phyloP scores from a whole-genome alignment of 2,888 invertebrate species.

The Drosophila colorata region DNA sequence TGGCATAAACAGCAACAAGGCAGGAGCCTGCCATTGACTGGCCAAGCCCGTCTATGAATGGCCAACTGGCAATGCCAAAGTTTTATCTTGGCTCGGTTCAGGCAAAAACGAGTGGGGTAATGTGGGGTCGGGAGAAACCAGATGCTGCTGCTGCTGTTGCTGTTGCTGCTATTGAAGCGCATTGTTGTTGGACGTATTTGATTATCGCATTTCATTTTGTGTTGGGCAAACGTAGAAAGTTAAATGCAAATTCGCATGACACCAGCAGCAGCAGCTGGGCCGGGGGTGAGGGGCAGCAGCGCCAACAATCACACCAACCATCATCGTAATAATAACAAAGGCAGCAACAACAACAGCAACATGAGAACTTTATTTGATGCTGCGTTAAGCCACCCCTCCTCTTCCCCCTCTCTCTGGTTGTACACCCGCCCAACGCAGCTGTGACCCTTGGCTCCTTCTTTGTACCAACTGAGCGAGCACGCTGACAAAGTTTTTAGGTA shows the following conservation, averaged over 20 bases:
- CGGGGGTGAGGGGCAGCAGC: conserved; percentile 20
- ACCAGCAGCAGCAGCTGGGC: conserved; percentile 53
- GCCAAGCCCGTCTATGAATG: conserved; percentile 22
- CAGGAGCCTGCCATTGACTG: conserved; percentile 22
- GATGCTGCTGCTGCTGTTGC: conserved; percentile 32
- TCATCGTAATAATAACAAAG: conserved; percentile 66
- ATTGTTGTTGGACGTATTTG: conserved; percentile 76
- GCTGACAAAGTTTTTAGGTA: conserved; percentile 80
- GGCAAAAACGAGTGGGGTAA: conserved; percentile 17
- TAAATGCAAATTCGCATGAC: conserved; percentile 79
- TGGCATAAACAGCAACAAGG: conserved; percentile 65
- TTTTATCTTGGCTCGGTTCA: conserved; percentile 64
- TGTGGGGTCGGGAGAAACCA: conserved; percentile 11
- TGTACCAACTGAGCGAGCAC: conserved; percentile 28
- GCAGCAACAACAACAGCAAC: conserved; percentile 37
- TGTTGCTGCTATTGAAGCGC: conserved; percentile 49
- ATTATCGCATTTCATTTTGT: conserved; percentile 80
- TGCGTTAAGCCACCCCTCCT: conserved; percentile 44
- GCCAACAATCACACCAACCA: conserved; percentile 72
- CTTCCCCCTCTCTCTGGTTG: not conserved
- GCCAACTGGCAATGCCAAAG: conserved; percentile 64
- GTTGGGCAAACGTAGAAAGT: conserved; percentile 76
- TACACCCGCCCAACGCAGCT: not conserved
- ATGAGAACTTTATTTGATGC: conserved; percentile 67
- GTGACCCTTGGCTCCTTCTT: conserved; percentile 36